Conservation (phyloP, 2,113 vertebrate genomes). For the Amphiprion percula region DNA sequence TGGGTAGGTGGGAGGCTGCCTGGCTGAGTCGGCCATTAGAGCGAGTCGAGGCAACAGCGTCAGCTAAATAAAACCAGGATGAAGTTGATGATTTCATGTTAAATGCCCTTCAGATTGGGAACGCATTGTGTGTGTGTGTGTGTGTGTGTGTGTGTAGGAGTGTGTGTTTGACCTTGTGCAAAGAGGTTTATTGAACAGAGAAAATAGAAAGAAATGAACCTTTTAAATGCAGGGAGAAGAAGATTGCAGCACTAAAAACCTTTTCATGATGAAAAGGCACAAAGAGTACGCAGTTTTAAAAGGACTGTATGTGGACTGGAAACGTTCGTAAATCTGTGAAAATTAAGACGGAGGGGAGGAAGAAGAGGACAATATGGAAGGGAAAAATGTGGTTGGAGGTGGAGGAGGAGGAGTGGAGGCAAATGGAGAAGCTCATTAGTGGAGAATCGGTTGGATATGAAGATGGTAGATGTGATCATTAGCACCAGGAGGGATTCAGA, state of each 20-base stretch:
- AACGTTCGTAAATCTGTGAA: background rate
- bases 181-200: slow-evolving; percentile 15
- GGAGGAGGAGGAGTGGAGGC: slow-evolving; percentile 29
- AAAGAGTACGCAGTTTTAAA: background rate
- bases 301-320: background rate
- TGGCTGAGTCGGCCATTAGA: slow-evolving; percentile 43
- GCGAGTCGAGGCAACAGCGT: slow-evolving; percentile 17
- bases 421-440: slow-evolving; percentile 65
- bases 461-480: slow-evolving; percentile 68
- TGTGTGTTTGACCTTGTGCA: slow-evolving; percentile 31
- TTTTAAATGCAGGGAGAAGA: background rate
- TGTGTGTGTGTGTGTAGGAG: slow-evolving; percentile 21
- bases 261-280: background rate
- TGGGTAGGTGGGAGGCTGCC: slow-evolving; percentile 58
- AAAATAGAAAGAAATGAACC: background rate
- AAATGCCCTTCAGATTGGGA: slow-evolving; percentile 7
- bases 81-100: slow-evolving; percentile 44
- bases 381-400: background rate
- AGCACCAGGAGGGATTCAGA: slow-evolving; percentile 60
- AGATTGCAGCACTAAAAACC: background rate
- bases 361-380: background rate
- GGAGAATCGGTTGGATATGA: slow-evolving; percentile 50
- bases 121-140: background rate
- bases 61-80: slow-evolving; percentile 50
- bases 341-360: background rate